These are phyloP conservation scores for Nudaria mundana DNA, from an alignment of 2,888 invertebrate species.

Conservation along the genomic window DNA sequence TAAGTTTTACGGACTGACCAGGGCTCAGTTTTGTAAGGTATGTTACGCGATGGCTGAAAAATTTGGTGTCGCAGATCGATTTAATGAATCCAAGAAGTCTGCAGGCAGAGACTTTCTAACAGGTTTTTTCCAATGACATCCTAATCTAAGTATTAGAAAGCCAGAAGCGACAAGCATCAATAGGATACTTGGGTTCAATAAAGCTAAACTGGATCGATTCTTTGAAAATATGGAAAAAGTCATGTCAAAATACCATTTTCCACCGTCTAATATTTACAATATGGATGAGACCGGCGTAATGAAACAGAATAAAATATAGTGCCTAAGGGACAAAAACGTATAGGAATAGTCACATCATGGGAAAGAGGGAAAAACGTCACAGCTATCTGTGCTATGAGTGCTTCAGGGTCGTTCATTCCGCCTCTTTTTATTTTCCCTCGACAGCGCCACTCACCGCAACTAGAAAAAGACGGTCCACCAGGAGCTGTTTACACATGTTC, in stretches of 20 bases:
- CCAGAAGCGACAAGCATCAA: slow-evolving; percentile 17
- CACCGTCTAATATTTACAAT: not conserved
- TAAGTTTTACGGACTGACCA: slow-evolving; percentile 27
- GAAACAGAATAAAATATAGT: slow-evolving; percentile 13
- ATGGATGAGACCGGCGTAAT: slow-evolving; percentile 21
- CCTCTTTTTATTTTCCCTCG: slow-evolving; percentile 24
- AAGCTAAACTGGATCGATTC: slow-evolving; percentile 16
- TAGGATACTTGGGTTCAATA: slow-evolving; percentile 21
- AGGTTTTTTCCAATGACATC: slow-evolving; percentile 29
- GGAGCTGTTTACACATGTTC: slow-evolving; percentile 27
- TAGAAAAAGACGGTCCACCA: slow-evolving; percentile 20
- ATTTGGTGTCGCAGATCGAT: slow-evolving; percentile 19
- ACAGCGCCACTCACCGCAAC: slow-evolving; percentile 8
- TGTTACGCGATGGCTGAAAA: slow-evolving; percentile 20
- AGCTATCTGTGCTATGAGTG: slow-evolving; percentile 14
- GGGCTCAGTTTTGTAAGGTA: slow-evolving; percentile 23
- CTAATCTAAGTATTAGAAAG: slow-evolving; percentile 27
- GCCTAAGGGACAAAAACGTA: slow-evolving; percentile 11
- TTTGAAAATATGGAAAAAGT: slow-evolving; percentile 16
- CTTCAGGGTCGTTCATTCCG: slow-evolving; percentile 14
- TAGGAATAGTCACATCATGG: slow-evolving; percentile 10
- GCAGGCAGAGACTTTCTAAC: slow-evolving; percentile 18
- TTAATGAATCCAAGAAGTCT: slow-evolving; percentile 18
- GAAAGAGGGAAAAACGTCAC: slow-evolving; percentile 17
- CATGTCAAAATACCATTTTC: slow-evolving; percentile 4